Percentiles rank a stretch among this genome's conserved stretches.
Conservation (phyloP, 2,797 vertebrate genomes). For the Aythya fuligula region DNA sequence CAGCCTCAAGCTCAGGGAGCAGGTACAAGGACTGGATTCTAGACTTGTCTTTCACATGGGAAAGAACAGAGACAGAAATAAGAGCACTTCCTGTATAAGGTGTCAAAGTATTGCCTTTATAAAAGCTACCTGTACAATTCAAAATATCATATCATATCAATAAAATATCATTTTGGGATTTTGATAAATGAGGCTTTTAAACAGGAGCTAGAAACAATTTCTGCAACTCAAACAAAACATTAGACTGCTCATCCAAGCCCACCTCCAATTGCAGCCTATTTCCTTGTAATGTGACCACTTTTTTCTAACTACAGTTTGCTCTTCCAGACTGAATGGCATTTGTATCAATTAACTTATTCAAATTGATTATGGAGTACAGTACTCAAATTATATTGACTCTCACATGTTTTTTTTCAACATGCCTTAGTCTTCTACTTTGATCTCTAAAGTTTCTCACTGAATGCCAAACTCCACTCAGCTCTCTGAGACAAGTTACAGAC, state of each 20-base stretch:
- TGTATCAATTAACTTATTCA: conserved; percentile 43
- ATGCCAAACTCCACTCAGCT: background rate
- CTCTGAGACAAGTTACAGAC: background rate
- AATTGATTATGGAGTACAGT: conserved; percentile 32
- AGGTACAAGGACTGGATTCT: accelerated
- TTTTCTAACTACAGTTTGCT: conserved; percentile 35
- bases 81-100: background rate
- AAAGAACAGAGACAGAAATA: background rate
- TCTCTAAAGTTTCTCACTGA: background rate
- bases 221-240: background rate
- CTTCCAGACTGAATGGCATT: conserved; percentile 20
- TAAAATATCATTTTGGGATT: background rate
- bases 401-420: background rate
- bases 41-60: background rate
- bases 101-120: background rate
- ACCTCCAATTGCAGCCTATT: background rate
- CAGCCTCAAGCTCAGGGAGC: background rate
- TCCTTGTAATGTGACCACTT: background rate
- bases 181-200: background rate
- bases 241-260: background rate
- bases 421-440: conserved; percentile 20
- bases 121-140: background rate
- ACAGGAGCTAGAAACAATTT: conserved; percentile 7
- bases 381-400: background rate
- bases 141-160: background rate